These are phyloP conservation scores for Montipora cactus DNA, from an alignment of 64 coral and sea anemone genomes.

Conservation along the genomic window DNA sequence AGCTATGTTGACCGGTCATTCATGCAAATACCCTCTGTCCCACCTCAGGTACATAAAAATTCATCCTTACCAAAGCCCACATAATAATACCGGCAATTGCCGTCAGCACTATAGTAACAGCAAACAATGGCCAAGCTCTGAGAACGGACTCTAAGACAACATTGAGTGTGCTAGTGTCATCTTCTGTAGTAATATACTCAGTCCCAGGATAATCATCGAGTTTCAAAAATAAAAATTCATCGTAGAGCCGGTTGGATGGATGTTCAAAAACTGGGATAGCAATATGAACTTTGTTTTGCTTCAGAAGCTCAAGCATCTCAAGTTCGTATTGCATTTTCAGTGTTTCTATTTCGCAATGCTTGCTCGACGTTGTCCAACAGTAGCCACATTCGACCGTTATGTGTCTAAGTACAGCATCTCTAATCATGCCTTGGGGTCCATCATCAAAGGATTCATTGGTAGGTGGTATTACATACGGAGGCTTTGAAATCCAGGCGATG, in stretches of 20 bases:
- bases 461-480: neutral
- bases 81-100: slow-evolving; percentile 34
- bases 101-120: slow-evolving; percentile 35
- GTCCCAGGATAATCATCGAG: slow-evolving; percentile 13
- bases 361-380: too few species aligned
- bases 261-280: neutral
- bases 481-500: neutral
- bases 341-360: neutral
- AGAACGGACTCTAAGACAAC: neutral
- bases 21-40: too few species aligned
- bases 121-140: slow-evolving; percentile 36
- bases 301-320: neutral
- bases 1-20: too few species aligned
- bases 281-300: neutral
- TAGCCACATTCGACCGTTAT: neutral
- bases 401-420: neutral
- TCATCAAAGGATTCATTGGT: neutral
- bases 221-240: slow-evolving; percentile 6
- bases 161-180: neutral
- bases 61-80: slow-evolving; percentile 39
- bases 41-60: too few species aligned
- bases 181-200: neutral
- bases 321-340: neutral
- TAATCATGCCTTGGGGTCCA: neutral
- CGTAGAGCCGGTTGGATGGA: neutral